These are phyloP conservation scores for Cherax quadricarinatus DNA, from an alignment of 1,140 invertebrate species.

Conservation along the genomic window DNA sequence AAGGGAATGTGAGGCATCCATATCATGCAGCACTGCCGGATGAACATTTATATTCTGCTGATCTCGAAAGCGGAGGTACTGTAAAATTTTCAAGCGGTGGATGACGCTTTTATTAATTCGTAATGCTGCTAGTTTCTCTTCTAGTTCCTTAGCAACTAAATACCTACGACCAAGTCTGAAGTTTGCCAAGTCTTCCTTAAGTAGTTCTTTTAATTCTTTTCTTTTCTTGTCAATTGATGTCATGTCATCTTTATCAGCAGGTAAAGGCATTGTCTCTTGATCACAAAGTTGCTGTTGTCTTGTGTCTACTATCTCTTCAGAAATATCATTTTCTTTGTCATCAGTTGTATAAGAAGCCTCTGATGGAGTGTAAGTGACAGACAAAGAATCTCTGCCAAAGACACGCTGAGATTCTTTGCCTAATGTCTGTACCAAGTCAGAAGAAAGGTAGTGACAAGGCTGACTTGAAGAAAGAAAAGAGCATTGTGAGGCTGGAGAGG, in stretches of 20 bases:
- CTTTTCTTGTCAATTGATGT: constrained; percentile 18
- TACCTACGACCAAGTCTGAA: constrained; percentile 36
- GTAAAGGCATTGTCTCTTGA: no score
- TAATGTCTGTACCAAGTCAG: not conserved
- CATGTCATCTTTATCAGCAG: not conserved
- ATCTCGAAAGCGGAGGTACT: constrained; percentile 18
- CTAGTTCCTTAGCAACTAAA: constrained; percentile 42
- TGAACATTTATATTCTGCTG: constrained; percentile 3
- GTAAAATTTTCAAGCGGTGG: constrained; percentile 34
- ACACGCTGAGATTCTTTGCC: not conserved
- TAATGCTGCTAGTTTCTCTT: constrained; percentile 35
- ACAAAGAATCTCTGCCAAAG: not conserved
- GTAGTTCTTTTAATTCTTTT: constrained; percentile 28
- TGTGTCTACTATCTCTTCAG: not conserved
- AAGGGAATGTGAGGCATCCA: not conserved
- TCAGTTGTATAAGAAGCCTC: not conserved
- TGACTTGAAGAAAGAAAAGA: not conserved
- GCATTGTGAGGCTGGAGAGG: not conserved
- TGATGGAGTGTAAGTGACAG: not conserved
- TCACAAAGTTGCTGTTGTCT: not conserved
- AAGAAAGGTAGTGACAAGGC: not conserved
- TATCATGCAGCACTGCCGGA: constrained; percentile 10
- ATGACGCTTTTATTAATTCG: constrained; percentile 13
- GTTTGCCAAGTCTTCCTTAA: constrained; percentile 34
- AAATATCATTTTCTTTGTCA: not conserved